Percentiles rank a stretch among this genome's conserved stretches.
phyloP scores from a whole-genome alignment of 1,140 invertebrate genomes.

The Anagrus nilaparvatae region DNA sequence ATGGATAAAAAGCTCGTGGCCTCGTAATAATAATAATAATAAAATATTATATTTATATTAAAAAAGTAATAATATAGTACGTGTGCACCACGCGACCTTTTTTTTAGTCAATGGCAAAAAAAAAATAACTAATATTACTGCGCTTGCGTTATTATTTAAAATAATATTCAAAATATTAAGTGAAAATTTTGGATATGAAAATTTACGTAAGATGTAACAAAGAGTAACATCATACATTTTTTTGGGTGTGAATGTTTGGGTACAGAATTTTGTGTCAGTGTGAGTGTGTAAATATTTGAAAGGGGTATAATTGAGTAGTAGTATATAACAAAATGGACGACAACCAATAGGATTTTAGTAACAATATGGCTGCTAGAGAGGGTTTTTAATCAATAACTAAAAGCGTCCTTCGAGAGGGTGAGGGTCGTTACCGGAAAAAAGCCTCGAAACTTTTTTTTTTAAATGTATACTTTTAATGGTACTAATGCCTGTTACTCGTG shows the following conservation, averaged over 20 bases:
- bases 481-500: not conserved
- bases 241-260: too few species aligned
- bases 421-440: constrained; percentile 19
- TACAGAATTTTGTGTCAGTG: not conserved
- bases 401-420: constrained; percentile 21
- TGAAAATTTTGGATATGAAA: constrained; percentile 10
- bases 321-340: constrained; percentile 38
- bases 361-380: constrained; percentile 36
- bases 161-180: too few species aligned
- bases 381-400: constrained; percentile 43
- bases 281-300: constrained; percentile 8
- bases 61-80: too few species aligned
- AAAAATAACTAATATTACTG: too few species aligned
- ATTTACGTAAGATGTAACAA: constrained; percentile 24
- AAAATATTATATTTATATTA: too few species aligned
- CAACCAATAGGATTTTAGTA: constrained; percentile 32
- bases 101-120: too few species aligned
- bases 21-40: too few species aligned
- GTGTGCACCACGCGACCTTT: too few species aligned
- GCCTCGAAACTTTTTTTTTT: constrained; percentile 10
- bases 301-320: constrained; percentile 10
- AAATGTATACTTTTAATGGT: constrained; percentile 6
- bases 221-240: too few species aligned
- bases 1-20: too few species aligned
- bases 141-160: too few species aligned